Evolutionary conservation across 2,797 vertebrate genomes (phyloP).

Genomic region (Coendou prehensilis): DNA sequence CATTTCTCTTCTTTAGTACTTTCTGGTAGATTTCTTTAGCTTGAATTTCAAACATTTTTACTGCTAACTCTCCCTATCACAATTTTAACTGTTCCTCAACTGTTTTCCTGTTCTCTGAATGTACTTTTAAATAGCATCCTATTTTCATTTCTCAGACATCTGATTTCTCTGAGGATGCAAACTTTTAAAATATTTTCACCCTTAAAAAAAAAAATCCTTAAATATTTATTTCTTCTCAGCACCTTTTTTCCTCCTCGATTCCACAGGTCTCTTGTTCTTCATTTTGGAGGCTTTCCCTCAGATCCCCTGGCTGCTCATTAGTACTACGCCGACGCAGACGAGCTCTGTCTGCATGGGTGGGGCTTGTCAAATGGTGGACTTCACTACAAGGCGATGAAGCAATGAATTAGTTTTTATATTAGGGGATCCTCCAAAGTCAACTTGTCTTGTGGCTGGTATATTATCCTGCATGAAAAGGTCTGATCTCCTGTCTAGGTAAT

Average conservation of each 20-base stretch:
- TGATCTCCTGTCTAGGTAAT: background rate
- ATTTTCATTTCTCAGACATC: constrained; percentile 42
- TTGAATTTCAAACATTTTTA: constrained; percentile 16
- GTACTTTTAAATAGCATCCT: constrained; percentile 47
- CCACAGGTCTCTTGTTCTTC: background rate
- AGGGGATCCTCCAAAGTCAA: background rate
- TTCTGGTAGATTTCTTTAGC: constrained; percentile 26
- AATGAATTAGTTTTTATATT: background rate
- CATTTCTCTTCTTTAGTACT: constrained; percentile 32
- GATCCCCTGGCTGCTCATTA: background rate
- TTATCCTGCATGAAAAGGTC: background rate
- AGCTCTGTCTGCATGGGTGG: background rate
- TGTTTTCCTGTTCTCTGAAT: constrained; percentile 42
- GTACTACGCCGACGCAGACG: background rate
- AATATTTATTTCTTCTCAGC: constrained; percentile 27
- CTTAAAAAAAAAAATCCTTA: background rate
- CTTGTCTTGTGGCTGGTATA: background rate
- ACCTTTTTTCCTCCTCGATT: background rate
- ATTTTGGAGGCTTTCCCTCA: background rate
- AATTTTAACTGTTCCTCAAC: constrained; percentile 45
- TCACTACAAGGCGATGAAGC: background rate
- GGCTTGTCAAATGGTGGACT: background rate
- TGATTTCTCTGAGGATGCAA: constrained; percentile 41
- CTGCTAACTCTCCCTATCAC: background rate
- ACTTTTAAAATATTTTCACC: constrained; percentile 32